phyloP scores from a whole-genome alignment of 2,888 invertebrate genomes.

The Chrysolina oricalcia region DNA sequence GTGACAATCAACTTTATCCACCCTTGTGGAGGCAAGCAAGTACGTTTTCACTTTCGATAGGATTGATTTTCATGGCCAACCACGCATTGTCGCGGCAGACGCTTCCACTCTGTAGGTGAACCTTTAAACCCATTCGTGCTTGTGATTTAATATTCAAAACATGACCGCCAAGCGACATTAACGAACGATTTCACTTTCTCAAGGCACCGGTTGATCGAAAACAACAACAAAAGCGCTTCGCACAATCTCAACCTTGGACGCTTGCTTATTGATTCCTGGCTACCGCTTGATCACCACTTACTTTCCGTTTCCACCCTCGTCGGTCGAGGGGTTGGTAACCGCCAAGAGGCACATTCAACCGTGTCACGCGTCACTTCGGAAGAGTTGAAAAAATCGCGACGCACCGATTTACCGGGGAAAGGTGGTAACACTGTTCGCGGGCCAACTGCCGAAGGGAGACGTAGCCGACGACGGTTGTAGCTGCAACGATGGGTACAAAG shows the following conservation, averaged over 20 bases:
- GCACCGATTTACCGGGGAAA: neutral
- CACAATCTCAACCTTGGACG: slow-evolving; percentile 3
- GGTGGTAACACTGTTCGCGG: slow-evolving; percentile 23
- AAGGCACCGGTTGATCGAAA: neutral
- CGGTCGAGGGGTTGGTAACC: neutral
- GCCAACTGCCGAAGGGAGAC: slow-evolving; percentile 42
- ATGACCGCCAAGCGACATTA: slow-evolving; percentile 1
- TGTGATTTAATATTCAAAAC: slow-evolving; percentile 20
- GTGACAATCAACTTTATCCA: neutral
- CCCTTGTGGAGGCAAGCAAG: neutral
- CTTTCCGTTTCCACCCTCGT: slow-evolving; percentile 5
- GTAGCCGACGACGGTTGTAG: slow-evolving; percentile 54
- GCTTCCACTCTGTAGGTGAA: slow-evolving; percentile 15
- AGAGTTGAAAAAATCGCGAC: slow-evolving; percentile 3
- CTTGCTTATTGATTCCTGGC: neutral
- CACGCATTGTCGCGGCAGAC: neutral
- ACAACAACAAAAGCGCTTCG: neutral
- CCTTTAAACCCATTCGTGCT: slow-evolving; percentile 14
- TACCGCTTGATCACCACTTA: slow-evolving; percentile 10
- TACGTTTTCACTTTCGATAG: neutral
- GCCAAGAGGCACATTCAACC: neutral
- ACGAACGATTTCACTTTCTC: slow-evolving; percentile 20
- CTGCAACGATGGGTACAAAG: slow-evolving; percentile 56
- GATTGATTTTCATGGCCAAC: neutral
- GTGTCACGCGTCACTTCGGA: slow-evolving; percentile 1